phyloP scores from a whole-genome alignment of 1,140 invertebrate genomes.

The Drosophila ercepeae region DNA sequence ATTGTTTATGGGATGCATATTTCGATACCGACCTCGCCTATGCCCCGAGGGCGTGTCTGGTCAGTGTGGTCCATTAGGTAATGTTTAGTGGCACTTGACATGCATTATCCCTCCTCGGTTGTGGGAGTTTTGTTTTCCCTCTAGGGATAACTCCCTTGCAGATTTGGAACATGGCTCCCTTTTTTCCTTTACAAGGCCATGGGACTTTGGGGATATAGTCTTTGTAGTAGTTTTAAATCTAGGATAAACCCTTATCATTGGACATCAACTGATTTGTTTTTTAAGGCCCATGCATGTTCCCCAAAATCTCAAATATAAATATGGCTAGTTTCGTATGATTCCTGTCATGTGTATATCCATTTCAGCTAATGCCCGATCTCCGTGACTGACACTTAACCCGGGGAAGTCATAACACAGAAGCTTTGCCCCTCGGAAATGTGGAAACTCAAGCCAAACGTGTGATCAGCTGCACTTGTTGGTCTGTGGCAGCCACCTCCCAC shows the following conservation, averaged over 20 bases:
- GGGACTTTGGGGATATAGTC: too few relatives aligned
- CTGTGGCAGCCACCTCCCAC: conserved; percentile 32
- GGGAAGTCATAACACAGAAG: conserved; percentile 36
- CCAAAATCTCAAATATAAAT: too few relatives aligned
- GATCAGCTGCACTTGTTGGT: conserved; percentile 76
- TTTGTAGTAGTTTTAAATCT: too few relatives aligned
- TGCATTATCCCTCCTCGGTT: conserved; percentile 29
- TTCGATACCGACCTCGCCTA: conserved; percentile 8
- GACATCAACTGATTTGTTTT: too few relatives aligned
- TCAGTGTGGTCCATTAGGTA: conserved; percentile 78
- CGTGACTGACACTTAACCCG: conserved; percentile 71
- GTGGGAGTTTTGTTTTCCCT: conserved; percentile 67
- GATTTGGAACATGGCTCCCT: neutral
- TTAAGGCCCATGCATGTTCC: too few relatives aligned
- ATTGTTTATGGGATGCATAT: conserved; percentile 51
- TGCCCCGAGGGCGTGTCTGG: conserved; percentile 31
- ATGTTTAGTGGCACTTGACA: conserved; percentile 69
- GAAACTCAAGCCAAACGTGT: conserved; percentile 58
- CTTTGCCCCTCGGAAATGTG: conserved; percentile 59
- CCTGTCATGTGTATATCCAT: neutral
- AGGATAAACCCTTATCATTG: too few relatives aligned
- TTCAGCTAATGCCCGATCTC: conserved; percentile 44
- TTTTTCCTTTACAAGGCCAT: too few relatives aligned
- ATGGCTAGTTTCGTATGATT: neutral
- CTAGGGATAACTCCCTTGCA: conserved; percentile 33